A percentile compares a stretch with the other conserved stretches of the same genome.
These are phyloP conservation scores for Dorcus parallelipipedus DNA, from an alignment of 2,888 invertebrate species.

Conservation along the genomic window DNA sequence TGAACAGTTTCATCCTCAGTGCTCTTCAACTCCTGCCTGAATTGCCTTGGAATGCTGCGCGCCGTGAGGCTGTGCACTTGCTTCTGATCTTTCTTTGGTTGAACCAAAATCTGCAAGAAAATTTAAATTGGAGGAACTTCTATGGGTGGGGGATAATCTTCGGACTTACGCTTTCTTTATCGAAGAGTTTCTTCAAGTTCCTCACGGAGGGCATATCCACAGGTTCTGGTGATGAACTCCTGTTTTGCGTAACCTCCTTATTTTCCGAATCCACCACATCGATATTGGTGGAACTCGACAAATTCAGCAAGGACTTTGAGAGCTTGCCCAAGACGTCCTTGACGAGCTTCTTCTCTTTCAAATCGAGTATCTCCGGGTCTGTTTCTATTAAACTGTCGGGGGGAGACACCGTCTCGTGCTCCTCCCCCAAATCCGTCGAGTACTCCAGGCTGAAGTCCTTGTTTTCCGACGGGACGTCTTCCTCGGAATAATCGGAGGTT, in stretches of 20 bases:
- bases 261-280: neutral
- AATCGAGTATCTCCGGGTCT: constrained; percentile 29
- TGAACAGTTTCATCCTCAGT: constrained; percentile 4
- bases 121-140: neutral
- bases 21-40: constrained; percentile 64
- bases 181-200: constrained; percentile 25
- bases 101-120: constrained; percentile 3
- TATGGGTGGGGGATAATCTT: no score
- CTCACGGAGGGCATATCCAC: constrained; percentile 18
- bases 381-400: constrained; percentile 16
- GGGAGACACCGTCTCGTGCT: constrained; percentile 4
- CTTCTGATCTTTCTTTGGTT: constrained; percentile 28
- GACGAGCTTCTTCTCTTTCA: constrained; percentile 34
- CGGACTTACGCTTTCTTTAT: constrained; percentile 13
- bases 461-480: constrained; percentile 10
- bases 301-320: constrained; percentile 35
- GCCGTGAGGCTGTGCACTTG: constrained; percentile 75
- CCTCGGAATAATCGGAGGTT: constrained; percentile 15
- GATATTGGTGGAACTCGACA: constrained; percentile 13
- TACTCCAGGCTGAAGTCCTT: constrained; percentile 28
- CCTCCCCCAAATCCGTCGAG: constrained; percentile 22
- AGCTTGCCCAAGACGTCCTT: constrained; percentile 35
- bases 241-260: neutral
- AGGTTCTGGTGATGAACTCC: neutral
- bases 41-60: constrained; percentile 71